Conservation (phyloP, 2,113 vertebrate species). For the Echinops telfairi region DNA sequence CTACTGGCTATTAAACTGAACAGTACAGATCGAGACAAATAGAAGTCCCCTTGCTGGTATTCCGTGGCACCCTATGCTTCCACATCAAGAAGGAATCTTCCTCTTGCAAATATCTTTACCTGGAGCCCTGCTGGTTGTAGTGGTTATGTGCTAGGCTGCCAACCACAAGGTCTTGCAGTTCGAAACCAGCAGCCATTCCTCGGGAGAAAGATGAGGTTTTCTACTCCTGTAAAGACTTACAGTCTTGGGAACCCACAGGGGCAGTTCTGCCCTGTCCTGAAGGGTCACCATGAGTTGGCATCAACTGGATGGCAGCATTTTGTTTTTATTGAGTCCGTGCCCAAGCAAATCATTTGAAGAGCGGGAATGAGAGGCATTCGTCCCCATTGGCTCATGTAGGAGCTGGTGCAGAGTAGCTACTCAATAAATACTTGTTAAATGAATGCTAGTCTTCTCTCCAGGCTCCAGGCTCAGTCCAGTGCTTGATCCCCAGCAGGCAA, state of each 20-base stretch:
- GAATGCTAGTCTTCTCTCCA: constrained; percentile 66
- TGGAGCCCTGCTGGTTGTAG: too few relatives aligned
- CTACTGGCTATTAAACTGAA: background rate
- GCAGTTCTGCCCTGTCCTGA: too few relatives aligned
- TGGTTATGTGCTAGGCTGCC: too few relatives aligned
- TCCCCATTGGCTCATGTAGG: background rate
- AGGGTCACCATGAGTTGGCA: too few relatives aligned
- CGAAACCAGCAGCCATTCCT: too few relatives aligned
- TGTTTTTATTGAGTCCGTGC: too few relatives aligned
- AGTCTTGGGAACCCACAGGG: too few relatives aligned
- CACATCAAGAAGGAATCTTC: constrained; percentile 4
- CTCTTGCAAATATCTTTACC: background rate
- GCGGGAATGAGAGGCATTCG: background rate
- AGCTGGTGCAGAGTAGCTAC: constrained; percentile 43
- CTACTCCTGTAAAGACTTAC: too few relatives aligned
- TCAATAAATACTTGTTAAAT: constrained; percentile 65
- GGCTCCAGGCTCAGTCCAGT: constrained; percentile 22
- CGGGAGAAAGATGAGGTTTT: too few relatives aligned
- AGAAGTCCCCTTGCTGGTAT: too few relatives aligned
- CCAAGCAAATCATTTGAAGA: constrained; percentile 27
- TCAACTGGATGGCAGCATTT: too few relatives aligned
- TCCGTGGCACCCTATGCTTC: background rate
- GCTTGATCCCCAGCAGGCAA: constrained; percentile 69
- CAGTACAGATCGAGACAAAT: background rate
- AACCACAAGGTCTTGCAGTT: too few relatives aligned